Evolutionary conservation across 2,888 invertebrate species (phyloP).

Genomic region (Cephonodes hylas): DNA sequence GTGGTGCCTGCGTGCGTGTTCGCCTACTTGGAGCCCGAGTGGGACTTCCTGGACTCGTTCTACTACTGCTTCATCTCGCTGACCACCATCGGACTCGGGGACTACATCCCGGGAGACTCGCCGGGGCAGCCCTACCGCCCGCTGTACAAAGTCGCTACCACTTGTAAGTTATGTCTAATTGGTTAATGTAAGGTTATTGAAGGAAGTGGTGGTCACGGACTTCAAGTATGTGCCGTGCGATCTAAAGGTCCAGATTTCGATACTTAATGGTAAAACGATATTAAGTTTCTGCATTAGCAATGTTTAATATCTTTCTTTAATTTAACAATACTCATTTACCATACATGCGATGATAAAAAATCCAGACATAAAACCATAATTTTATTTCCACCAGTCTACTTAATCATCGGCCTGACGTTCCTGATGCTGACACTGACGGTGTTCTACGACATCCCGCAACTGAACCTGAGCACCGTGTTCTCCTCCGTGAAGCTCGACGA

Average conservation of each 20-base stretch:
- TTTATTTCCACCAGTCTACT: conserved; percentile 81
- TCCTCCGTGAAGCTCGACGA: conserved; percentile 82
- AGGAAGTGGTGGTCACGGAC: too few species aligned
- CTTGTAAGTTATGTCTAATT: conserved; percentile 83
- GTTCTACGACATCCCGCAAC: conserved; percentile 93
- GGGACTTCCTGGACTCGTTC: conserved; percentile 92
- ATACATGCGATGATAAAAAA: neutral
- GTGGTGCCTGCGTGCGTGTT: conserved; percentile 89
- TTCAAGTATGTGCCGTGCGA: too few species aligned
- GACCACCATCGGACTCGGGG: conserved; percentile 93
- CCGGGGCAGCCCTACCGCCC: conserved; percentile 88
- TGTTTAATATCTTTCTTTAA: too few species aligned
- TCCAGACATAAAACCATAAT: too few species aligned
- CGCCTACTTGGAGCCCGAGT: conserved; percentile 87
- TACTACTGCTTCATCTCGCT: conserved; percentile 96
- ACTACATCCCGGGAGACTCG: conserved; percentile 93
- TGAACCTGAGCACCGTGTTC: conserved; percentile 90
- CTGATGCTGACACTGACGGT: conserved; percentile 92
- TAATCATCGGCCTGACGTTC: conserved; percentile 89
- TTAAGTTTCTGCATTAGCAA: too few species aligned
- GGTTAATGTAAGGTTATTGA: too few species aligned
- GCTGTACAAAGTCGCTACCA: conserved; percentile 90
- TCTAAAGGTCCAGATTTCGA: too few species aligned
- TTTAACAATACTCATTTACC: too few species aligned
- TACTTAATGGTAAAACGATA: too few species aligned